Percentiles rank a stretch among this genome's conserved stretches.
Evolutionary conservation across 2,888 invertebrate genomes (phyloP).

Genomic region (Sphecodes monilicornis): DNA sequence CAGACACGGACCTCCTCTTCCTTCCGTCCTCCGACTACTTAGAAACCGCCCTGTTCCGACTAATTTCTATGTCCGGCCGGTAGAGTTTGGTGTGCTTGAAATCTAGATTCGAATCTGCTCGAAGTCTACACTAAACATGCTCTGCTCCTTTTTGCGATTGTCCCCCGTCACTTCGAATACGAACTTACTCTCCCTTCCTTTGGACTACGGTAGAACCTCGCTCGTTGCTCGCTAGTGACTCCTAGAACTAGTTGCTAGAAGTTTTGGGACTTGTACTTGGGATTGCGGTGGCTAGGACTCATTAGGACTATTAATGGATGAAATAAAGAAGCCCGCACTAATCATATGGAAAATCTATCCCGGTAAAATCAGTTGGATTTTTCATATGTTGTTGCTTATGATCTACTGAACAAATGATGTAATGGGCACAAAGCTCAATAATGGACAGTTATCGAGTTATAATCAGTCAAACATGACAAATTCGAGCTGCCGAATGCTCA

Average conservation of each 20-base stretch:
- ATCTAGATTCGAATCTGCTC: neutral
- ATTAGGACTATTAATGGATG: no score
- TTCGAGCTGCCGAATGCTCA: no score
- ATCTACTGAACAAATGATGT: no score
- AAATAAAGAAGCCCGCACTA: no score
- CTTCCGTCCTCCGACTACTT: constrained; percentile 38
- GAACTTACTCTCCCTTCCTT: constrained; percentile 25
- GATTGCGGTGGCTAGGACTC: no score
- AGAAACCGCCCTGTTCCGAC: constrained; percentile 26
- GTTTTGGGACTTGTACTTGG: neutral
- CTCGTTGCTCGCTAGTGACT: neutral
- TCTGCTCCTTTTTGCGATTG: constrained; percentile 64
- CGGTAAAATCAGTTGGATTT: no score
- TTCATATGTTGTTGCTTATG: no score
- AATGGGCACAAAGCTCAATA: no score
- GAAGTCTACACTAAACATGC: neutral
- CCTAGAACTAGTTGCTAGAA: neutral
- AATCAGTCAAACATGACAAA: no score
- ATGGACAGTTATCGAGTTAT: no score
- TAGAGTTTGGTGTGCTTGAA: neutral
- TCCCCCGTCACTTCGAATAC: constrained; percentile 66
- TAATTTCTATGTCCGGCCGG: constrained; percentile 25
- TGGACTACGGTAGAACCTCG: constrained; percentile 6
- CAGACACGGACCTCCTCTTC: constrained; percentile 54
- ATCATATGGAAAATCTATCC: no score